Base-by-base conservation (phyloP, 1,140 invertebrate species). In the Eumaeus atala region DNA sequence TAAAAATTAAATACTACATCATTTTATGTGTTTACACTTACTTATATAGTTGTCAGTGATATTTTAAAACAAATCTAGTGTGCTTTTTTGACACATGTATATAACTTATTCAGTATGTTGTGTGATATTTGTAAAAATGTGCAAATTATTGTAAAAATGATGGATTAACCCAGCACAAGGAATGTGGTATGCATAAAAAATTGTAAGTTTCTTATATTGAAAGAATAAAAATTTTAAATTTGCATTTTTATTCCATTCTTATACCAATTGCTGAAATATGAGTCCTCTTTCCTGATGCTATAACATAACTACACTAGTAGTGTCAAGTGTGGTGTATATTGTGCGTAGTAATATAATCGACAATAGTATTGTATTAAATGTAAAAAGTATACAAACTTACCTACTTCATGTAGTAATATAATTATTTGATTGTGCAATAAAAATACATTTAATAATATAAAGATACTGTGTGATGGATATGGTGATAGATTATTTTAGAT, bases 111-210 rank as follows among this genome's bases (percentile, higher is more conserved):
- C 38, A 12, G n/a, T 14, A 5, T 21, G 38, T 5, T 11, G 12
- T 14, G 9, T 14, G 44, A 54, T 8, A 47, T 44, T 12, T 54
- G 40, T 44, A 47, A 34, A 11, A 47, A 36, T 44, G 51, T 21
- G 11, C 5, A 40, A 52, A 52, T 40, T 28, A 18, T 21, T 54
- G 35, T 8, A 12, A 54, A 35, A 42, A 42, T 28, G 12, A 52
- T 52, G 51, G 12, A 44, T 28, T 28, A 28, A 28, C 21, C 6
- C 21, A 14, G 40, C n/a, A 52, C 21, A 28, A 28, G 21, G 21
- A 66, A 53, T 50, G 56, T 33, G 59, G 82, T 28, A 28, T 84
- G 80, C 71, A 84, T 80, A 82, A 71, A 59, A 84, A 82, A 71
- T 80, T 68, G 80, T 84, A 59, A 84, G 80, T 84, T 71, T 67